Evolutionary conservation across 92 coral and sea anemone species (phyloP), one percentile per base, ranked within the genome.

Genomic region (Galaxea fascicularis): DNA sequence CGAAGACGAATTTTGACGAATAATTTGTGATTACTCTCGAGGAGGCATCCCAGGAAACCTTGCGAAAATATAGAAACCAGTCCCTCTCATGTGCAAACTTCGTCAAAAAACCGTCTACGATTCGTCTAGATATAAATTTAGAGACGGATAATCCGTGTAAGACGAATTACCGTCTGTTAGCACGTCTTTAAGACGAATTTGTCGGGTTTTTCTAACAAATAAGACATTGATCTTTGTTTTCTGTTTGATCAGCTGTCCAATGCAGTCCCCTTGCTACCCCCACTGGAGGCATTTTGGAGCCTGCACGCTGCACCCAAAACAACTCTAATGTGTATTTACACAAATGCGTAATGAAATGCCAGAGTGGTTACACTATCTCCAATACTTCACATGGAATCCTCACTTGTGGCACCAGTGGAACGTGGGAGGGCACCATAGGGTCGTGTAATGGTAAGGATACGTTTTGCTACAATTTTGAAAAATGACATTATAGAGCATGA

Each of bases 311-410:
- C 80, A 86, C 87, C 12, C 21, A 73, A 45, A 13, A 52, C 3
- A 74, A 87, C 31, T 90, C 91, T 20, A 95, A 95, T 79, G 28
- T 49, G 20, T 90, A 18, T 72, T 90, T 90, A 6, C 93, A 95
- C 73, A 89, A 68, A 60, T 95, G 98, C 59, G 71, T 65, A 26
- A 26, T 91, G 39, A 65, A 74, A 12, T 95, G 98, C 53, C 31
- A 71, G 10, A 41, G 65, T 29, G 98, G 98, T 6, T 93, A 93
- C 91, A 26, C 65, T 26, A 80, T 89, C 4, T 83, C 62, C 31
- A 77, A 88, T 52, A 26, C 91, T 65, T 54, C 73, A 8, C 65
- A 52, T 21, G 89, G 85, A 20, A 47, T 82, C 6, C 52, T 86
- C 17, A 89, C 87, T 1, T 95, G 98, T 77, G 92, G 87, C 4